These are phyloP conservation scores for Papilio polyxenes DNA, from an alignment of 1,140 invertebrate species.

Conservation along the genomic window DNA sequence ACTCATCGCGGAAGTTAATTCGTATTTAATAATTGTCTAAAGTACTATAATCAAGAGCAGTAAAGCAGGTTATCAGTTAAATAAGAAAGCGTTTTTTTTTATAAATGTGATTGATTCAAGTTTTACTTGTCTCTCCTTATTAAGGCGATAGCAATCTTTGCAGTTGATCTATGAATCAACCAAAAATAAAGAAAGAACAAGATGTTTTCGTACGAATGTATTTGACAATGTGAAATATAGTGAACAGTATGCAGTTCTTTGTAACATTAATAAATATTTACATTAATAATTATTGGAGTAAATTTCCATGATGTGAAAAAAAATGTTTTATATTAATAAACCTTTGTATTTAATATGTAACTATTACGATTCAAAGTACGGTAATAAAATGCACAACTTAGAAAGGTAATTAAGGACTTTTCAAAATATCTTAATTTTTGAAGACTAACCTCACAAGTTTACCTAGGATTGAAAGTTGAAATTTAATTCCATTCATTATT, in stretches of 20 bases:
- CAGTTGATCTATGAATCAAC: background rate
- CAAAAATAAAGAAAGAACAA: too few species aligned
- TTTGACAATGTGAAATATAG: too few species aligned
- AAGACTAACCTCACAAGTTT: too few species aligned
- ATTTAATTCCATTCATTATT: background rate
- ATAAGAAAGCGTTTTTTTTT: background rate
- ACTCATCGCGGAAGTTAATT: background rate
- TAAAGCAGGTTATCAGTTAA: background rate
- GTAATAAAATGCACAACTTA: too few species aligned
- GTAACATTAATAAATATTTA: too few species aligned
- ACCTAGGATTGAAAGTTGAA: background rate
- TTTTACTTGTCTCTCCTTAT: background rate
- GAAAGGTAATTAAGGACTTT: too few species aligned
- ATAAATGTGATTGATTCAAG: background rate
- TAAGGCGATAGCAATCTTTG: background rate
- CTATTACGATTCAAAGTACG: too few species aligned
- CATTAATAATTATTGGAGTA: background rate
- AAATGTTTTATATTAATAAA: background rate
- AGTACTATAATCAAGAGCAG: conserved; percentile 8
- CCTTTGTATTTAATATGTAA: background rate
- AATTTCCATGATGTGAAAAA: background rate
- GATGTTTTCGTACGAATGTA: too few species aligned
- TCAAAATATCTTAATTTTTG: too few species aligned
- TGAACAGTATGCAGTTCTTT: too few species aligned
- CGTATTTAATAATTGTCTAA: background rate